Evolutionary conservation across 2,113 vertebrate genomes (phyloP), one percentile per base, ranked within the genome.

Genomic region (Chloropsis cyanopogon): DNA sequence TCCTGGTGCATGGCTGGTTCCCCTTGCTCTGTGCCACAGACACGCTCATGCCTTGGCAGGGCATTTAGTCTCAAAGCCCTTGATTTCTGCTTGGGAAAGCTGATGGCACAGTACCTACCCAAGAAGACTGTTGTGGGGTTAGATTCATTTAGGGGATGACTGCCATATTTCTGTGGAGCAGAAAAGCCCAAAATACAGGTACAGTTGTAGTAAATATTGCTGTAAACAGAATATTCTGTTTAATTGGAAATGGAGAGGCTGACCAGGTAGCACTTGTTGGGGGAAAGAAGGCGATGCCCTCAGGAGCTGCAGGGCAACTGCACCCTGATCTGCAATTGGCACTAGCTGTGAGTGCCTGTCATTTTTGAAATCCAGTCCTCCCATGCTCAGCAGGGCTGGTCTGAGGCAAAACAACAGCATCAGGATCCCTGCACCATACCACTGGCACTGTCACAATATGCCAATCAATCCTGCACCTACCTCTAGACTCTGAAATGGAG

Each of bases 341-440:
- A 65, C 19, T 6, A 12, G 39, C 13, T 54, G n/a, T 47, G 54
- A 31, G 14, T 44, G 31, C 41, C 12, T 26, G 44, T 13, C 3
- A 4, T 6, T 78, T 70, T 3, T 44, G 56, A 25, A 28, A 33
- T n/a, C 54, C 1, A 0, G 33, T 65, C 35, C 26, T 66, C 14
- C 7, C 17, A 16, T 1, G 1, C 21, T n/a, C 0, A 0, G 35
- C 37, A 81, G 44, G 37, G 14, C 44, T 39, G 18, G 7, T 61
- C 47, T 70, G 50, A 70, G 60, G 52, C 5, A 23, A 39, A 92
- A 15, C 23, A 77, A 11, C 37, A 39, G 8, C 11, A 23, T 50
- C 68, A 86, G 50, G 21, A 39, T 82, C 60, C 37, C 39, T 92
- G 23, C 7, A 6, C 39, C 6, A 1, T 12, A 47, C 10, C 8